Percentiles rank a stretch among this genome's conserved stretches.
phyloP scores from a whole-genome alignment of 2,888 invertebrate genomes.

The Cheilosia variabilis region DNA sequence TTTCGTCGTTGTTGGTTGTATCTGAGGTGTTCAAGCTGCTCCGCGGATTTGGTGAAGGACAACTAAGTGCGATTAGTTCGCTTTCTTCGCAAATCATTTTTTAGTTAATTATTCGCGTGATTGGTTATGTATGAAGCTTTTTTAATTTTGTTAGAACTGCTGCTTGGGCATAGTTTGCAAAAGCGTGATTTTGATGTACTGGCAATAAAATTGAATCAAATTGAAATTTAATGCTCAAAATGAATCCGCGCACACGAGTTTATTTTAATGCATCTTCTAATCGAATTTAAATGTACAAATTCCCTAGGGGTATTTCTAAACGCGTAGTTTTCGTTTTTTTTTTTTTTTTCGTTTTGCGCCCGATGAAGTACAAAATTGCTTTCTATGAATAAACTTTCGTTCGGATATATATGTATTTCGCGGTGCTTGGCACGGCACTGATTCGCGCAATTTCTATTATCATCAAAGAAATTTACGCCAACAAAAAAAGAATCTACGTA shows the following conservation, averaged over 20 bases:
- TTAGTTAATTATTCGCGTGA: conserved; percentile 11
- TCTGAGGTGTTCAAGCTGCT: conserved; percentile 49
- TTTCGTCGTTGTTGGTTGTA: conserved; percentile 30
- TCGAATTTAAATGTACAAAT: conserved; percentile 41
- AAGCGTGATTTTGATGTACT: conserved; percentile 13
- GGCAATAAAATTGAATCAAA: not conserved
- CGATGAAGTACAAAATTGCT: conserved; percentile 55
- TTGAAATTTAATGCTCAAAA: conserved; percentile 53
- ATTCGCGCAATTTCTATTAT: conserved; percentile 63
- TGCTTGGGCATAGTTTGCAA: conserved; percentile 46
- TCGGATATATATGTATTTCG: conserved; percentile 28
- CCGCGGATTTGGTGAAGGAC: conserved; percentile 79
- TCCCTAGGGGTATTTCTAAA: conserved; percentile 53
- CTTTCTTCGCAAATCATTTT: conserved; percentile 81
- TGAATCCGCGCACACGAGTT: not conserved
- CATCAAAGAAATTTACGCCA: conserved; percentile 49
- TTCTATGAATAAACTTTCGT: conserved; percentile 69
- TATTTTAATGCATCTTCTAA: conserved; percentile 15
- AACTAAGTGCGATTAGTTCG: conserved; percentile 81
- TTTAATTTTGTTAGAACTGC: conserved; percentile 18
- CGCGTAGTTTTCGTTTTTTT: conserved; percentile 50
- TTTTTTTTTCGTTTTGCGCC: conserved; percentile 15
- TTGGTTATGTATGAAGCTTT: not conserved
- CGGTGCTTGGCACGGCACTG: conserved; percentile 47
- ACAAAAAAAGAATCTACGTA: conserved; percentile 4